Conservation (phyloP, 2,888 invertebrate species). For the Lumbricus terrestris region DNA sequence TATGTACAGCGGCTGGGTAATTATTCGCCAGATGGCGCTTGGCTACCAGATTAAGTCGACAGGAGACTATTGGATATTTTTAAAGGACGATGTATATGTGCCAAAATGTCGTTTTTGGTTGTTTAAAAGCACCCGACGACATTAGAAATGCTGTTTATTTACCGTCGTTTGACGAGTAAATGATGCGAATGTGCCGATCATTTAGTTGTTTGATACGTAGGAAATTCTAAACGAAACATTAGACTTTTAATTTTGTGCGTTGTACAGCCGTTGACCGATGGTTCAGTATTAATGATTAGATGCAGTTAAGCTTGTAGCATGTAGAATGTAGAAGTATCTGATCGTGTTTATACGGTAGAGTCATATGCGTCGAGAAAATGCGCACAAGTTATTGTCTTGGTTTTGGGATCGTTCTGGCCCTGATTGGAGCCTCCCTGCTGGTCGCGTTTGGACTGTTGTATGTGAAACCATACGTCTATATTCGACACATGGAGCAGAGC, state of each 20-base stretch:
- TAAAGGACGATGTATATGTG: not conserved
- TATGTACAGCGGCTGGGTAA: not conserved
- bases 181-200: not conserved
- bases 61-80: not conserved
- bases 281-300: too few relatives aligned
- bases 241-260: not conserved
- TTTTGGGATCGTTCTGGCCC: slow-evolving; percentile 38
- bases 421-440: slow-evolving; percentile 38
- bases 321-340: not conserved
- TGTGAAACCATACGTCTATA: slow-evolving; percentile 37
- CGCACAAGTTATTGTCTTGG: slow-evolving; percentile 36
- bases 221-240: not conserved
- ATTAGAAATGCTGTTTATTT: not conserved
- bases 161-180: not conserved
- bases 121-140: not conserved
- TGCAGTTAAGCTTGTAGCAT: not conserved
- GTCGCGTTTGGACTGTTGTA: slow-evolving; percentile 39
- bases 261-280: not conserved
- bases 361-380: slow-evolving; percentile 22
- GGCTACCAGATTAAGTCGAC: not conserved
- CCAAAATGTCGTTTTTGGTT: not conserved
- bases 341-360: not conserved
- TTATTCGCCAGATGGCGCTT: not conserved
- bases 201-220: not conserved
- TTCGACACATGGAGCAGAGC: slow-evolving; percentile 22